These are phyloP conservation scores for Carapus acus DNA, from an alignment of 2,797 vertebrate genomes.

Conservation along the genomic window DNA sequence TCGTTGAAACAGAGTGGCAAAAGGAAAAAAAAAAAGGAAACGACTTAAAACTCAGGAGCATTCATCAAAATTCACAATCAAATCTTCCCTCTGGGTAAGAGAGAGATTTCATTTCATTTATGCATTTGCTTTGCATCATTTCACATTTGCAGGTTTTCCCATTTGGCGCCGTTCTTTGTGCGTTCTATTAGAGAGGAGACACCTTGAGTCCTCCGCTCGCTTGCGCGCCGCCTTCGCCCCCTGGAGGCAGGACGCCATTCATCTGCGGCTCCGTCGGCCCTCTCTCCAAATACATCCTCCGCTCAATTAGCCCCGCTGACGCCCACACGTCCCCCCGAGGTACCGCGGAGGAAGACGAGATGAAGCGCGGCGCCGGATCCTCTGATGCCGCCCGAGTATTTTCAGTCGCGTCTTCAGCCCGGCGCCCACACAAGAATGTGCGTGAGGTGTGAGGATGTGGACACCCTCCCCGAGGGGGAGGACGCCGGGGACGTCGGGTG, in stretches of 20 bases:
- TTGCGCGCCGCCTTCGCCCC: neutral
- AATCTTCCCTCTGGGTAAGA: neutral
- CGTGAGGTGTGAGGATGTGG: neutral
- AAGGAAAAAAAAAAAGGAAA: too few species aligned
- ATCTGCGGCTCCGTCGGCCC: conserved; percentile 16
- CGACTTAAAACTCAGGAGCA: neutral
- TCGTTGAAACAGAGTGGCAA: too few species aligned
- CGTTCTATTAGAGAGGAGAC: too few species aligned
- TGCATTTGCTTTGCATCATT: neutral
- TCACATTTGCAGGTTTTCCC: neutral
- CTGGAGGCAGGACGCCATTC: conserved; percentile 16
- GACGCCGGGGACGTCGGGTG: conserved; percentile 9
- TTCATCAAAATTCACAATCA: neutral
- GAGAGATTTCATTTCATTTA: neutral
- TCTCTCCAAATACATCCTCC: conserved; percentile 30
- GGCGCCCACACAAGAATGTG: conserved; percentile 36
- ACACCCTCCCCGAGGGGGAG: too few species aligned
- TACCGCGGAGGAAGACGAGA: conserved; percentile 26
- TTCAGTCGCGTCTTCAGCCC: too few species aligned
- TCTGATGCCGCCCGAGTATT: conserved; percentile 23
- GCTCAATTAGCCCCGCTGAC: conserved; percentile 35
- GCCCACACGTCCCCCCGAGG: conserved; percentile 18
- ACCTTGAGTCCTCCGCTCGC: neutral
- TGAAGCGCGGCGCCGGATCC: conserved; percentile 24
- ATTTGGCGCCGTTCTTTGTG: neutral